A percentile compares a stretch with the other conserved stretches of the same genome.
phyloP scores from a whole-genome alignment of 2,888 invertebrate species.

The Prosopocoilus inquinatus region DNA sequence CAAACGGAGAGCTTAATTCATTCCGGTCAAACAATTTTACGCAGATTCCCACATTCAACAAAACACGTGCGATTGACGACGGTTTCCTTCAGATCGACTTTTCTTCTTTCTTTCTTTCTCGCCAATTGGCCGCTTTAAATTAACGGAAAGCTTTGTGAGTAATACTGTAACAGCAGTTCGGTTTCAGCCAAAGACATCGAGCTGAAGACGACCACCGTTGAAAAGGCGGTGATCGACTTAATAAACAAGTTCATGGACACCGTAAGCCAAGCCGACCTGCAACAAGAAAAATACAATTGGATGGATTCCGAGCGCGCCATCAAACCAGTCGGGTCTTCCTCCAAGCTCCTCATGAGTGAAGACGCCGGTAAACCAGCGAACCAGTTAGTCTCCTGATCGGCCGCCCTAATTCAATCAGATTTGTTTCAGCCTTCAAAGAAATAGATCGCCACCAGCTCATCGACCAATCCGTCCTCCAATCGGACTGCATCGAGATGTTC shows the following conservation, averaged over 20 bases:
- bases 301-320: conserved; percentile 61
- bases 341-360: conserved; percentile 55
- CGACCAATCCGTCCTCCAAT: conserved; percentile 61
- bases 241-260: conserved; percentile 72
- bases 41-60: no score
- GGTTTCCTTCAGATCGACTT: no score
- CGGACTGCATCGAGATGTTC: conserved; percentile 78
- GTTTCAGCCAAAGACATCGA: conserved; percentile 53
- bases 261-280: conserved; percentile 58
- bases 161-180: not conserved
- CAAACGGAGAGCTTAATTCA: no score
- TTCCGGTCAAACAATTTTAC: no score
- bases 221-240: conserved; percentile 73
- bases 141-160: no score
- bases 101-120: no score
- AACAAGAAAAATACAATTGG: conserved; percentile 63
- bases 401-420: not conserved
- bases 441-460: conserved; percentile 61
- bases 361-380: conserved; percentile 58
- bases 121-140: no score
- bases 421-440: conserved; percentile 58
- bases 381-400: not conserved
- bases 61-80: no score
- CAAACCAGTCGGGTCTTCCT: conserved; percentile 61
- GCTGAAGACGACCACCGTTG: conserved; percentile 64